Percentiles rank a stretch among this genome's conserved stretches.
Conservation (phyloP, 2,888 invertebrate genomes). For the Globia sparganii region DNA sequence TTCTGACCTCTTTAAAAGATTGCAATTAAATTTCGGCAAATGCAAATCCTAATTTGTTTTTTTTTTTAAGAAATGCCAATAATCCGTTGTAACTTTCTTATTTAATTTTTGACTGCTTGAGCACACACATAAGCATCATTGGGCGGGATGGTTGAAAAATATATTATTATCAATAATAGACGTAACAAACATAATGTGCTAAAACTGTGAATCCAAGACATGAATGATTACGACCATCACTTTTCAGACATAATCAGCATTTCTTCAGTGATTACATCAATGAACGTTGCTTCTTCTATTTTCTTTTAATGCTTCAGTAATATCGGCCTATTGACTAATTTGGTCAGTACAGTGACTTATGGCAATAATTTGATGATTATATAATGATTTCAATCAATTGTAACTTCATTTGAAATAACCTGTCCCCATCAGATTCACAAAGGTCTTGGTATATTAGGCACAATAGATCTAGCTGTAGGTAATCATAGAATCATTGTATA, state of each 20-base stretch:
- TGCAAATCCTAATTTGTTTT: neutral
- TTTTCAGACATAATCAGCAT: slow-evolving; percentile 8
- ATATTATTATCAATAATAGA: neutral
- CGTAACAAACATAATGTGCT: neutral
- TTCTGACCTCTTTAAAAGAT: neutral
- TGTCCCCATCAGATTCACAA: neutral
- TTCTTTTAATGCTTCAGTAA: slow-evolving; percentile 38
- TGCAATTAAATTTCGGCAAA: neutral
- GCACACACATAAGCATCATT: neutral
- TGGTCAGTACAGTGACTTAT: slow-evolving; percentile 13
- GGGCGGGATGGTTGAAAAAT: too few species aligned
- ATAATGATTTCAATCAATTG: slow-evolving; percentile 49
- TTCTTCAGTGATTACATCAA: slow-evolving; percentile 18
- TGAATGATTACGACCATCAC: slow-evolving; percentile 10
- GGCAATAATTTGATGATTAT: slow-evolving; percentile 47
- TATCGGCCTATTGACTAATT: slow-evolving; percentile 32
- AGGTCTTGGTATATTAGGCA: neutral
- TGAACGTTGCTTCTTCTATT: slow-evolving; percentile 1
- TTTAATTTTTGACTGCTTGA: neutral
- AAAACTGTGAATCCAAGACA: neutral
- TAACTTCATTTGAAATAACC: slow-evolving; percentile 26
- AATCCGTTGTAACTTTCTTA: neutral
- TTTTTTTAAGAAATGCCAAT: neutral
- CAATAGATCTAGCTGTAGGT: neutral
- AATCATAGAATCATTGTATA: neutral